Base-by-base conservation (phyloP, 2,797 vertebrate genomes). In the Aphelocoma californica region DNA sequence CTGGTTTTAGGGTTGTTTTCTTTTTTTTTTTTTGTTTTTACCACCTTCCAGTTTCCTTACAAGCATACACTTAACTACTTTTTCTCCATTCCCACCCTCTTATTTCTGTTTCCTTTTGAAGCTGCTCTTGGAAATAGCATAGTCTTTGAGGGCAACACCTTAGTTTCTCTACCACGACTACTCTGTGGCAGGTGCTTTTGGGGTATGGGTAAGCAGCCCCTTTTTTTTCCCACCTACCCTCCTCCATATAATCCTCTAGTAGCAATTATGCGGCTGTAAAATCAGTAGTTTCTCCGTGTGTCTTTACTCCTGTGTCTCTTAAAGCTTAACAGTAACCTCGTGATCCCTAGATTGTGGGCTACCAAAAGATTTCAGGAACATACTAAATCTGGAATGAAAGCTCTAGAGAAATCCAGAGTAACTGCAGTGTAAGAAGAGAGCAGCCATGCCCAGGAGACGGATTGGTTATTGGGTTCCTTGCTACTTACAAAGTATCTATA, bases 111-210 rank as follows among this genome's bases (percentile, higher is more conserved):
- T 93, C 88, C 56, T 96, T 97, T 95, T 92, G 91, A 96, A 96
- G 94, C 94, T 96, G 94, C 94, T 96, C 95, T 96, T 95, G 94
- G 93, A 94, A 87, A 94, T 95, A 94, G 95, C 93, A 57, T 96
- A 96, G 96, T 96, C 95, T 97, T 95, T 96, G 96, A 96, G 96
- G 94, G 95, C 92, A 95, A 96, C 95, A 96, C 94, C 95, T 97
- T 96, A 96, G 94, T 96, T 96, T 95, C 88, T 94, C 95, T 93
- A 88, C 96, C 94, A 95, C 93, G 83, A 97, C 96, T 96, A 85
- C 95, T 97, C 91, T 96, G 93, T 95, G 94, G 96, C 94, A 96
- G 95, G 93, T 97, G 94, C 95, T 96, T 96, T 96, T 95, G 92
- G 95, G 96, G 95, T 96, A 90, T 96, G 96, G 90, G 90, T 96